Evolutionary conservation across 2,113 vertebrate species (phyloP).

Genomic region (Copsychus sechellarum): DNA sequence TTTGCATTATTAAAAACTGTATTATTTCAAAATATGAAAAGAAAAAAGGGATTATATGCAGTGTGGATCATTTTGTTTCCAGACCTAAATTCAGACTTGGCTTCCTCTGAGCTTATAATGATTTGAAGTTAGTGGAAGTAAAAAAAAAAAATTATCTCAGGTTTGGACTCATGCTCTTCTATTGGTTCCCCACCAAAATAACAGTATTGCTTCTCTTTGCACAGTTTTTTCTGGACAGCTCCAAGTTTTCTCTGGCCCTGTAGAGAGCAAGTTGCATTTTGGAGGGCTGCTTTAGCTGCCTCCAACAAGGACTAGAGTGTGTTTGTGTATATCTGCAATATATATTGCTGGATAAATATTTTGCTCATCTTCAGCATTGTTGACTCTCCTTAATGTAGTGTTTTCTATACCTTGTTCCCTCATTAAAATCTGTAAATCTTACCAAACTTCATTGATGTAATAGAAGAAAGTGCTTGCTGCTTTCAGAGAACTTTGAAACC

Average conservation of each 20-base stretch:
- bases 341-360: background rate
- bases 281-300: background rate
- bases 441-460: background rate
- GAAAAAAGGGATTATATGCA: fast-evolving
- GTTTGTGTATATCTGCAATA: background rate
- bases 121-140: background rate
- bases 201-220: background rate
- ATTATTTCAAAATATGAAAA: background rate
- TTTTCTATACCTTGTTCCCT: background rate
- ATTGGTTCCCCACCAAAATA: background rate
- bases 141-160: background rate
- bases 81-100: background rate
- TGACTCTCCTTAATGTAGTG: background rate
- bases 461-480: background rate
- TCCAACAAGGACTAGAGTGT: background rate
- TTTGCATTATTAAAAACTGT: background rate
- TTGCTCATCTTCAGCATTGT: background rate
- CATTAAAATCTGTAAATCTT: background rate
- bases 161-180: background rate
- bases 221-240: background rate
- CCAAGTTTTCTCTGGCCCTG: background rate
- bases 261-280: background rate
- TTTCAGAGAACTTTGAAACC: background rate
- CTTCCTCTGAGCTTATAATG: background rate
- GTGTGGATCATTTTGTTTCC: background rate